Base-by-base conservation (phyloP, 37 sponge, comb jelly and placozoan species). In the Mnemiopsis leidyi region DNA sequence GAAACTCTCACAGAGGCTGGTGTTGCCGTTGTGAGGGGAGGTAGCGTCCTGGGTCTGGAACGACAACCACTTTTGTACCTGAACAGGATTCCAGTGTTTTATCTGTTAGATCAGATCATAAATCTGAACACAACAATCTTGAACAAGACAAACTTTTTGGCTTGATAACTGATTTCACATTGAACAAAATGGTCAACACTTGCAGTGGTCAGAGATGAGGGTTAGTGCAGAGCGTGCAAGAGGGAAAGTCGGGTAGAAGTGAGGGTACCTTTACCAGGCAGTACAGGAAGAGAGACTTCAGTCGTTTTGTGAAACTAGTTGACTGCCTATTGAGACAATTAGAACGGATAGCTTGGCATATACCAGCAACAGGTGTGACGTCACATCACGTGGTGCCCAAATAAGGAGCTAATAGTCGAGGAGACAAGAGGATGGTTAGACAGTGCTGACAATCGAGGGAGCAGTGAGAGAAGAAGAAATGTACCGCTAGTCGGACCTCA, bases 51-150 rank as follows among this genome's bases (percentile, higher is more conserved):
- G 73, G 3, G 73, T n/a, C 1, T 69, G 73, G 73, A 69, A 69
- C 28, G 73, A 69, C n/a, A 69, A 25, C 73, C 73, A 69, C 73
- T 69, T 69, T 25, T 69, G 73, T 69, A 69, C 73, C 73, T 69
- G 73, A 21, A 25, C 24, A 25, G 9, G 73, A 20, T 5, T 18
- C 61, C 5, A 48, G 61, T 48, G 61, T 48, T 48, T n/a, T n/a
- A n/a, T n/a, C n/a, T n/a, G n/a, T n/a, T n/a, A n/a, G n/a, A n/a
- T n/a, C n/a, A n/a, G n/a, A n/a, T n/a, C n/a, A n/a, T n/a, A n/a
- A n/a, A n/a, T n/a, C n/a, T n/a, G n/a, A n/a, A n/a, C n/a, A n/a
- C n/a, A n/a, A n/a, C n/a, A n/a, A n/a, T n/a, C n/a, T n/a, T n/a
- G n/a, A n/a, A n/a, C n/a, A n/a, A n/a, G n/a, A n/a, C n/a, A n/a